Conservation (phyloP, 2,888 invertebrate genomes). For the Hypomecis punctinalis region DNA sequence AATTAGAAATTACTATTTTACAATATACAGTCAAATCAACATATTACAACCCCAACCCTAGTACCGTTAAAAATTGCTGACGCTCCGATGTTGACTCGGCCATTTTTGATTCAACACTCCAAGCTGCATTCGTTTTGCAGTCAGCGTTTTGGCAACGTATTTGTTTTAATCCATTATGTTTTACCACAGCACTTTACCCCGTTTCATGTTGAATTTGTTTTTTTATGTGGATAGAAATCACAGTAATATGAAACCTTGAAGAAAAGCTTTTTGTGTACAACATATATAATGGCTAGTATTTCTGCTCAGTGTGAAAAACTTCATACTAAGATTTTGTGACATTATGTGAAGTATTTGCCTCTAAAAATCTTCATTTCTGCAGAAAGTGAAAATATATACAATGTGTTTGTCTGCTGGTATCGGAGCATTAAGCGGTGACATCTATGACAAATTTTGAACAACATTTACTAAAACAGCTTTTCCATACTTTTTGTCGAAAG, state of each 20-base stretch:
- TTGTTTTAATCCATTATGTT: constrained; percentile 60
- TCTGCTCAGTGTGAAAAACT: too few relatives aligned
- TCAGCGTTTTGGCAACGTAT: constrained; percentile 71
- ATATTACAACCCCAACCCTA: constrained; percentile 27
- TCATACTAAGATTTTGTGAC: too few relatives aligned
- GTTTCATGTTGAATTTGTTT: not conserved
- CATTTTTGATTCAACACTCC: constrained; percentile 72
- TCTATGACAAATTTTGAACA: too few relatives aligned
- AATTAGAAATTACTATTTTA: too few relatives aligned
- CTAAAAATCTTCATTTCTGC: constrained; percentile 6
- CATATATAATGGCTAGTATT: too few relatives aligned
- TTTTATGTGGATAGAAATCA: too few relatives aligned
- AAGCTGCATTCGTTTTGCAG: constrained; percentile 65
- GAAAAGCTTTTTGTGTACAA: not conserved
- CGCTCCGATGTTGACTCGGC: constrained; percentile 55
- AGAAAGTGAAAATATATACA: constrained; percentile 21
- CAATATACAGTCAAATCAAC: not conserved
- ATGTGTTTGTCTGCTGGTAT: too few relatives aligned
- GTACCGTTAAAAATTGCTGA: constrained; percentile 71
- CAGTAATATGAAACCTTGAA: not conserved
- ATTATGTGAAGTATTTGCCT: too few relatives aligned
- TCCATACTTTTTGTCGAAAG: too few relatives aligned
- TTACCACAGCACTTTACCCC: constrained; percentile 26
- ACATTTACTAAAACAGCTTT: too few relatives aligned
- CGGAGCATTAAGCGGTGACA: too few relatives aligned